phyloP scores from a whole-genome alignment of 2,888 invertebrate species.

The Sarcophaga carnaria region DNA sequence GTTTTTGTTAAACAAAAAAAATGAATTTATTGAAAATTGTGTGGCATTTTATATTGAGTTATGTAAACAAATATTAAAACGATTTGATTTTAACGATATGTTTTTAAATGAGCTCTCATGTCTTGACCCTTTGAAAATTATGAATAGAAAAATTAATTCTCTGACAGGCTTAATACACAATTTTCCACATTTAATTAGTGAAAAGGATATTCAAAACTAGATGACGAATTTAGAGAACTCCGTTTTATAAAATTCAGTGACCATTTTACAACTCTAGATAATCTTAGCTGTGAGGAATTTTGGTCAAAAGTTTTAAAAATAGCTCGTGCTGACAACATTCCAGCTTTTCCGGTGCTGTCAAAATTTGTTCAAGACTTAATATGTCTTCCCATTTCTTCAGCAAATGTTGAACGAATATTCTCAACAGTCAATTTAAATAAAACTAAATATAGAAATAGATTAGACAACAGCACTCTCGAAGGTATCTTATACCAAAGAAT shows the following conservation, averaged over 20 bases:
- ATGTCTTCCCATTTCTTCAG: too few relatives aligned
- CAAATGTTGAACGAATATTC: slow-evolving; percentile 8
- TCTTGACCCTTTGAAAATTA: slow-evolving; percentile 14
- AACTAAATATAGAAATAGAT: slow-evolving; percentile 30
- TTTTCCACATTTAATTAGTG: too few relatives aligned
- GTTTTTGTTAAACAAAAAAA: neutral
- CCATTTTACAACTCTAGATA: too few relatives aligned
- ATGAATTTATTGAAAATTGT: neutral
- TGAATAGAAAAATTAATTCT: neutral
- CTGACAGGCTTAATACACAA: neutral
- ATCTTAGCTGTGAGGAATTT: too few relatives aligned
- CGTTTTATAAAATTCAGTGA: too few relatives aligned
- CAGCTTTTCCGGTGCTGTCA: too few relatives aligned
- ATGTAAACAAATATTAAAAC: slow-evolving; percentile 11
- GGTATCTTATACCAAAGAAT: neutral
- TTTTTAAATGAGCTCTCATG: slow-evolving; percentile 9
- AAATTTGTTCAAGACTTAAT: too few relatives aligned
- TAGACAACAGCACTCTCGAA: neutral
- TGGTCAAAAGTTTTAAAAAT: too few relatives aligned
- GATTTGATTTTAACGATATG: slow-evolving; percentile 20
- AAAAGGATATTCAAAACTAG: too few relatives aligned
- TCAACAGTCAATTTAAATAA: slow-evolving; percentile 48
- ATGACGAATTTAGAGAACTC: too few relatives aligned
- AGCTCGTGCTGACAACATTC: too few relatives aligned
- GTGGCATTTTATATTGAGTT: neutral